Conservation (phyloP, 2,113 vertebrate genomes). For the Elachura formosa region DNA sequence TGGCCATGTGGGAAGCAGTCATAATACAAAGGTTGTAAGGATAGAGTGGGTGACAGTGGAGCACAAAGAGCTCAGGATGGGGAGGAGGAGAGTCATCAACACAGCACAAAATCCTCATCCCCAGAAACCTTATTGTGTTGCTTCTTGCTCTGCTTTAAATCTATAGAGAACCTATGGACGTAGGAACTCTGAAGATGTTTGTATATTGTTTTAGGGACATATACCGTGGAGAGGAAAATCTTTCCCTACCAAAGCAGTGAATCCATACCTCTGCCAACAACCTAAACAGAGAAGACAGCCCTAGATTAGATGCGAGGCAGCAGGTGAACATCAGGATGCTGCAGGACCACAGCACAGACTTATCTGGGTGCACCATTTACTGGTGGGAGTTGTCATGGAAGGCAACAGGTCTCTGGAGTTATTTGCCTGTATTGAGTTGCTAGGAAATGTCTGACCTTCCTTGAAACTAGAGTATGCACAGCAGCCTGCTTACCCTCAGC, state of each 20-base stretch:
- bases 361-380: not conserved
- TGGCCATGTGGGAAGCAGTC: fast-evolving
- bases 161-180: not conserved
- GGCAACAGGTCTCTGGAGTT: not conserved
- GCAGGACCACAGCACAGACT: not conserved
- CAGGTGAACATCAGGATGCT: not conserved
- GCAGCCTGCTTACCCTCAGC: not conserved
- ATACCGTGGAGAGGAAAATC: not conserved
- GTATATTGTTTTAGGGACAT: not conserved
- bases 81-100: not conserved
- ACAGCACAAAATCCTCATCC: not conserved
- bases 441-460: not conserved
- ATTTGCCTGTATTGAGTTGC: not conserved
- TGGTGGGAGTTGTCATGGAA: not conserved
- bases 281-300: not conserved
- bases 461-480: slow-evolving; percentile 7
- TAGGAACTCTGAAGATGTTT: not conserved
- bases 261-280: not conserved
- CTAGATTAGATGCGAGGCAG: not conserved
- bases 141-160: not conserved
- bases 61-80: not conserved
- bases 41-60: fast-evolving
- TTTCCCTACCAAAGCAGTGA: not conserved
- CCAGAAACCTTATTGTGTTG: not conserved
- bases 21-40: not conserved